phyloP scores from a whole-genome alignment of 1,140 invertebrate species.

The Oedothorax gibbosus region DNA sequence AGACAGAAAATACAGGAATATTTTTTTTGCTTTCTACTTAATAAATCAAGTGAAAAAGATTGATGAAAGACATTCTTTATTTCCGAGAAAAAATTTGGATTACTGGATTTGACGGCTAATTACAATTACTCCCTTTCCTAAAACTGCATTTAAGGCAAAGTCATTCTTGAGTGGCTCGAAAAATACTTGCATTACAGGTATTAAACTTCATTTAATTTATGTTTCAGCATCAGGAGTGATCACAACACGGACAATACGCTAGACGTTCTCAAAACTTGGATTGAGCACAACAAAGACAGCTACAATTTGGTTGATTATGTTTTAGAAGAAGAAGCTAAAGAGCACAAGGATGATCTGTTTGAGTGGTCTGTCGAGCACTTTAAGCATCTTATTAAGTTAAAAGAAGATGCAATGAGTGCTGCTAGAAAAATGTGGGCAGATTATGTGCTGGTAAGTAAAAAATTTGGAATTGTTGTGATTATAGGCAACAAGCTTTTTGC shows the following conservation, averaged over 20 bases:
- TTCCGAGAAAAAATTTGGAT: too few species aligned
- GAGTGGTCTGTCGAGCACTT: conserved; percentile 85
- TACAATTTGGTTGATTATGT: conserved; percentile 82
- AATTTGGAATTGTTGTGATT: not conserved
- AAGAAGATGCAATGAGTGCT: conserved; percentile 81
- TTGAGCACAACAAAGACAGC: conserved; percentile 71
- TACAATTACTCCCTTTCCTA: too few species aligned
- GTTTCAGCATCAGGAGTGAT: conserved; percentile 86
- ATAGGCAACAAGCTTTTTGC: too few species aligned
- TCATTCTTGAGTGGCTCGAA: not conserved
- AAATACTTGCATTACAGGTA: not conserved
- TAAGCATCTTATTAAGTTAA: conserved; percentile 82
- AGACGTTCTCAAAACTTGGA: conserved; percentile 81
- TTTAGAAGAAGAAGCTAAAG: conserved; percentile 72
- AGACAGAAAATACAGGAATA: too few species aligned
- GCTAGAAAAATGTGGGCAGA: conserved; percentile 85
- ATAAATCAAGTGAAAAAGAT: too few species aligned
- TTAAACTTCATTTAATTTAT: not conserved
- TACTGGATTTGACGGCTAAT: too few species aligned
- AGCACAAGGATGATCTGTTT: conserved; percentile 73
- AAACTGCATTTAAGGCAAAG: not conserved
- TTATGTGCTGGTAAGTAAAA: conserved; percentile 78
- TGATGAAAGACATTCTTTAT: too few species aligned
- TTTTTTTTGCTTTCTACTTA: too few species aligned
- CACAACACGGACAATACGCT: conserved; percentile 85